Percentiles rank a stretch among this genome's conserved stretches.
phyloP scores from a whole-genome alignment of 2,888 invertebrate genomes.

The Apamea epomidion region DNA sequence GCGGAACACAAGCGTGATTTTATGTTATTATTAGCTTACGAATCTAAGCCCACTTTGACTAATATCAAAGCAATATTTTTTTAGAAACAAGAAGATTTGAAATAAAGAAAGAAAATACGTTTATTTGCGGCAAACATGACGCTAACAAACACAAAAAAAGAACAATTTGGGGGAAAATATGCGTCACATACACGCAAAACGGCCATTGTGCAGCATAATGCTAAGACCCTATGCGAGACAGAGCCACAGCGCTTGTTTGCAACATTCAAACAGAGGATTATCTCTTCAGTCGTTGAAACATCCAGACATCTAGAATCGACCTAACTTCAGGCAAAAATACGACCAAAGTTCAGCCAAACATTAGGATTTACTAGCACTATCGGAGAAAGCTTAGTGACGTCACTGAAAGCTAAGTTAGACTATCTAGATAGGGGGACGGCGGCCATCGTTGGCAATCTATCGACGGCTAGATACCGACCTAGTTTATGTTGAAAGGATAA shows the following conservation, averaged over 20 bases:
- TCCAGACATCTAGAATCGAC: not conserved
- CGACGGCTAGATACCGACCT: conserved; percentile 10
- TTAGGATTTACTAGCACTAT: conserved; percentile 46
- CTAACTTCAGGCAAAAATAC: conserved; percentile 28
- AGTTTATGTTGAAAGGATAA: conserved; percentile 26
- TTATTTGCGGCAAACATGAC: too few relatives aligned
- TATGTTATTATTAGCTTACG: not conserved
- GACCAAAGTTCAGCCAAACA: conserved; percentile 36
- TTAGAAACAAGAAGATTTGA: too few relatives aligned
- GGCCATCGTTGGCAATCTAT: conserved; percentile 18
- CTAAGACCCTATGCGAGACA: too few relatives aligned
- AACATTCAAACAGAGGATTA: not conserved
- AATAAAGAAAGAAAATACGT: too few relatives aligned
- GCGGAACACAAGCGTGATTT: too few relatives aligned
- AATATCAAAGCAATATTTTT: not conserved
- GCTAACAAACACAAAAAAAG: too few relatives aligned
- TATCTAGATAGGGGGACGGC: conserved; percentile 40
- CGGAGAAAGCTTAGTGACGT: conserved; percentile 33
- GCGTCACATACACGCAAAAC: too few relatives aligned
- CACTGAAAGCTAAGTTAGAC: conserved; percentile 43
- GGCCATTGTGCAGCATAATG: too few relatives aligned
- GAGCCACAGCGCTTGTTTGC: too few relatives aligned
- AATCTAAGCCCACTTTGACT: not conserved
- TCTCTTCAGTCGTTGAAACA: not conserved
- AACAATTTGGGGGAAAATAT: too few relatives aligned